Evolutionary conservation across 2,888 invertebrate genomes (phyloP).

Genomic region (Xanthorhoe designata): DNA sequence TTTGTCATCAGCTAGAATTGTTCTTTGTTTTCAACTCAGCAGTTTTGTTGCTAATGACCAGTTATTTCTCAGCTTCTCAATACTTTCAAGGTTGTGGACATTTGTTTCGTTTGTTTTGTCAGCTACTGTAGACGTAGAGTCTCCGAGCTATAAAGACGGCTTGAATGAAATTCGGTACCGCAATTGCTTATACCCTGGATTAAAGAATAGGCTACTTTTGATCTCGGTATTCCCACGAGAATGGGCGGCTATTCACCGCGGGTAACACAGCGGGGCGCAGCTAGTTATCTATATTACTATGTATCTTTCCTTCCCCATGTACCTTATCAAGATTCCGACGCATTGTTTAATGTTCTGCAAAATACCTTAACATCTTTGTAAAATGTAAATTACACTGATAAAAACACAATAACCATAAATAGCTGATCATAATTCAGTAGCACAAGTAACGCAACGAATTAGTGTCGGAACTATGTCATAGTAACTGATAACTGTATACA

Average conservation of each 20-base stretch:
- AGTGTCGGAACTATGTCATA: slow-evolving; percentile 24
- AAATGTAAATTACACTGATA: slow-evolving; percentile 1
- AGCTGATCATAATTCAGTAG: slow-evolving; percentile 27
- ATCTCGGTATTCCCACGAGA: too few species aligned
- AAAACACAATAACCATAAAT: slow-evolving; percentile 15
- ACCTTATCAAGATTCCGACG: too few species aligned
- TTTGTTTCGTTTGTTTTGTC: neutral
- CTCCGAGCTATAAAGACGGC: too few species aligned
- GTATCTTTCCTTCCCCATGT: too few species aligned
- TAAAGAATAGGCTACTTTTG: too few species aligned
- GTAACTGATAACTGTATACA: slow-evolving; percentile 40
- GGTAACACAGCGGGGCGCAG: too few species aligned
- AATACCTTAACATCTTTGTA: neutral
- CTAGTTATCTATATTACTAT: too few species aligned
- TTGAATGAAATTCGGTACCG: too few species aligned
- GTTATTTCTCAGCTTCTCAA: slow-evolving; percentile 9
- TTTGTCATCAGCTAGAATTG: slow-evolving; percentile 37
- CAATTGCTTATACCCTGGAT: too few species aligned
- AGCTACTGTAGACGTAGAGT: too few species aligned
- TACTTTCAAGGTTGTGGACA: neutral
- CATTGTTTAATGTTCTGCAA: neutral
- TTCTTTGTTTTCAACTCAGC: slow-evolving; percentile 31
- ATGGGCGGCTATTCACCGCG: too few species aligned
- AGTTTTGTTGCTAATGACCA: slow-evolving; percentile 32
- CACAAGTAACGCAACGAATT: slow-evolving; percentile 27